Base-by-base conservation (phyloP, 2,797 vertebrate genomes). In the Notolabrus celidotus region DNA sequence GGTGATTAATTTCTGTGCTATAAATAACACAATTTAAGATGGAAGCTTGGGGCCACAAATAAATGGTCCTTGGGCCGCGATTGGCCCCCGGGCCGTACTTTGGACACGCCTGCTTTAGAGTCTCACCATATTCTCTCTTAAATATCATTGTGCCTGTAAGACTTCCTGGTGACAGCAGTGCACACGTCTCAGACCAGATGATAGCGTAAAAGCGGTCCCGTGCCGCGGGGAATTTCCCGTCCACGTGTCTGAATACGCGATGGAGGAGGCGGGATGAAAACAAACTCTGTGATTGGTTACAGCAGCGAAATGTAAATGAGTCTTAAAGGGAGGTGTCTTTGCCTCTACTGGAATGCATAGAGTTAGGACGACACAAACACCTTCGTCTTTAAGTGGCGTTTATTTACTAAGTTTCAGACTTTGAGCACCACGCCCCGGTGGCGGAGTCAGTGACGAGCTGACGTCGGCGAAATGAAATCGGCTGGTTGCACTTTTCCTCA, bases 181-280 rank as follows among this genome's bases (percentile, higher is more conserved):
- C 33, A 33, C 51, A 51, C 29, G 25, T 63, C 45, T 68, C 19
- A 23, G 42, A 42, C 33, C 82, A 74, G 46, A 71, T 41, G 51
- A 79, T 54, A 63, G 65, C 2, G 68, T 41, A 59, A 79, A 83
- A 54, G 62, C 67, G 12, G 81, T 88, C 86, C 82, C 82, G 84
- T 87, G 91, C 89, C 84, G 71, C 45, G 55, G 94, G 94, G 94
- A 94, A 94, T 94, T 95, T 94, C 94, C 94, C 93, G 71, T 90
- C 92, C 94, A 95, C 94, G 93, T 95, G 94, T 94, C 90, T 89
- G 74, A 85, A 86, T 86, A 85, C 83, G 53, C 54, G 68, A 14
- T 25, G 3, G 4, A 52, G 77, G 46, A 81, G 79, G 90, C 91
- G 86, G 88, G 89, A 93, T 73, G 65, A 94, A 77, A 95, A 95